A percentile compares a stretch with the other conserved stretches of the same genome.
These are phyloP conservation scores for Drosophila ustulata DNA, from an alignment of 2,888 invertebrate genomes.

Conservation along the genomic window DNA sequence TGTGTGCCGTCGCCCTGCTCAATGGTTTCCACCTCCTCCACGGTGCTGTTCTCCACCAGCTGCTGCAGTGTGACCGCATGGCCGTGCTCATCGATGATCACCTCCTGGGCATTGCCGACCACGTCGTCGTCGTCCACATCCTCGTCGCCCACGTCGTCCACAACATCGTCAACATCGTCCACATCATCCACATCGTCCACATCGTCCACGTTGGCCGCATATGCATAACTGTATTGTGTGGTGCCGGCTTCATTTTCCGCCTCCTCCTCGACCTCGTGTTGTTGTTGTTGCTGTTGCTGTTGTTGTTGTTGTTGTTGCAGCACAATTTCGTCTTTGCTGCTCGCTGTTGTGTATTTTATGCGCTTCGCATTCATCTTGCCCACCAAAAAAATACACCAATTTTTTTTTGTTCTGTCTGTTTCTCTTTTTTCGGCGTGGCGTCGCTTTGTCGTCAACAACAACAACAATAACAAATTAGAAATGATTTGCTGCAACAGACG, in stretches of 20 bases:
- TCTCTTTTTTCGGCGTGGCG: constrained; percentile 38
- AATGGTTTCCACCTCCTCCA: constrained; percentile 76
- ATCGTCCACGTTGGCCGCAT: constrained; percentile 57
- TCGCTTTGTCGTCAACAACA: constrained; percentile 32
- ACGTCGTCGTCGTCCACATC: constrained; percentile 68
- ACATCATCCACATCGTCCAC: constrained; percentile 75
- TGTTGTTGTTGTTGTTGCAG: constrained; percentile 72
- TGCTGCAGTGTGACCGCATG: constrained; percentile 80
- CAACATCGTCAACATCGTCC: constrained; percentile 81
- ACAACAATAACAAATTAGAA: constrained; percentile 22
- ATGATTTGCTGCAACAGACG: no score
- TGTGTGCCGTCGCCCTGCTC: constrained; percentile 81
- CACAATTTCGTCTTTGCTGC: constrained; percentile 78
- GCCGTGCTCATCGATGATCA: constrained; percentile 83
- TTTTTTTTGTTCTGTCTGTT: constrained; percentile 5
- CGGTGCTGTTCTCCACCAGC: constrained; percentile 76
- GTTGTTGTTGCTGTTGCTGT: neutral
- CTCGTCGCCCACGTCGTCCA: constrained; percentile 64
- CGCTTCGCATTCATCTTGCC: constrained; percentile 77
- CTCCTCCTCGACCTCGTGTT: constrained; percentile 55
- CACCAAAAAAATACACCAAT: neutral
- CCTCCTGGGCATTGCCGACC: constrained; percentile 73
- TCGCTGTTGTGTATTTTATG: constrained; percentile 69
- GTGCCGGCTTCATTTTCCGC: constrained; percentile 59
- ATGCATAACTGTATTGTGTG: constrained; percentile 82